phyloP scores from a whole-genome alignment of 2,797 vertebrate species.

The Protosalanx chinensis region DNA sequence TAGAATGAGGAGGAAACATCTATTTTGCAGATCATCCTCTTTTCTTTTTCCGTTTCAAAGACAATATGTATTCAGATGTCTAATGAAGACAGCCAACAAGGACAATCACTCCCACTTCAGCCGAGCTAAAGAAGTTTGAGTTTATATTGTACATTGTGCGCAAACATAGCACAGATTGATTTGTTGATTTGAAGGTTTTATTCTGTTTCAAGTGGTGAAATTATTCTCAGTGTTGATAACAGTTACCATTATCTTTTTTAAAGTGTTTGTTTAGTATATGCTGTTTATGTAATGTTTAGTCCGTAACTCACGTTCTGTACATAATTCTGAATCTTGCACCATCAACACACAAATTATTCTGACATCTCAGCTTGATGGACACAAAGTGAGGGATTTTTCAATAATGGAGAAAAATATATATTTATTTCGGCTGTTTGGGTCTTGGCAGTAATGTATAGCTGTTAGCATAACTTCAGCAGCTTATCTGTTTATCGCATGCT shows the following conservation, averaged over 20 bases:
- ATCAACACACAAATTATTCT: constrained; percentile 14
- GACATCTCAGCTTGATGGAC: constrained; percentile 21
- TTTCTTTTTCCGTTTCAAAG: constrained; percentile 25
- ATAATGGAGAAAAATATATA: constrained; percentile 23
- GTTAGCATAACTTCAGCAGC: constrained; percentile 42
- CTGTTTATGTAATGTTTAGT: background rate
- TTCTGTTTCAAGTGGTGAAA: constrained; percentile 15
- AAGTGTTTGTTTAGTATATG: constrained; percentile 2
- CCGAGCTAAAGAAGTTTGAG: constrained; percentile 26
- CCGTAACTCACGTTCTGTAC: constrained; percentile 9
- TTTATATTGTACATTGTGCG: constrained; percentile 30
- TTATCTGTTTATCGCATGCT: constrained; percentile 61
- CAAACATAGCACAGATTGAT: constrained; percentile 18
- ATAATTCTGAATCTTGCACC: constrained; percentile 31
- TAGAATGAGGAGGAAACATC: constrained; percentile 37
- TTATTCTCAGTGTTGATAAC: constrained; percentile 2
- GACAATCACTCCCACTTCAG: constrained; percentile 27
- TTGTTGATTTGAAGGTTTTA: constrained; percentile 19
- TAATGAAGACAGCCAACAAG: too few species aligned
- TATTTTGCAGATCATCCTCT: constrained; percentile 32
- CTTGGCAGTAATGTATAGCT: constrained; percentile 45
- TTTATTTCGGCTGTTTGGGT: constrained; percentile 31
- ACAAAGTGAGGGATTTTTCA: constrained; percentile 22
- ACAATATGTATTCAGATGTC: constrained; percentile 38
- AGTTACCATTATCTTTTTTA: constrained; percentile 2